Evolutionary conservation across 2,888 invertebrate genomes (phyloP).

Genomic region (Pheosia tremula): DNA sequence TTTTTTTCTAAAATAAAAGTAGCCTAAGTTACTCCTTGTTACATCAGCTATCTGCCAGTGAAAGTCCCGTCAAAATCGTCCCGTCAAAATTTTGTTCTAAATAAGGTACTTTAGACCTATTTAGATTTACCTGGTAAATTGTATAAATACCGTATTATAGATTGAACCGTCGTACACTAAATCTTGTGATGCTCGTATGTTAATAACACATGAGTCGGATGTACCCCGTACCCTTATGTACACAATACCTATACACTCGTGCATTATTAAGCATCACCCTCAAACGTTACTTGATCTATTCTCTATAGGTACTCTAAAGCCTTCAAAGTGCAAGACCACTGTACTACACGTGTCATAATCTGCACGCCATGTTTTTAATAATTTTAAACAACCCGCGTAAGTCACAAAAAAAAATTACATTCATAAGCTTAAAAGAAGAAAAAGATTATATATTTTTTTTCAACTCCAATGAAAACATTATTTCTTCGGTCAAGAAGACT

Average conservation of each 20-base stretch:
- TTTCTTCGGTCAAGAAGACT: too few species aligned
- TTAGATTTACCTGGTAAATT: neutral
- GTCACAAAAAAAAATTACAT: too few species aligned
- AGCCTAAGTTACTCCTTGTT: too few species aligned
- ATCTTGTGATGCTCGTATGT: constrained; percentile 41
- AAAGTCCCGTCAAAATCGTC: too few species aligned
- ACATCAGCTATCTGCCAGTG: too few species aligned
- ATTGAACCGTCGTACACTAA: constrained; percentile 34
- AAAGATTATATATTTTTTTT: too few species aligned
- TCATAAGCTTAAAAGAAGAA: too few species aligned
- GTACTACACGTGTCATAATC: neutral
- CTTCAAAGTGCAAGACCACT: neutral
- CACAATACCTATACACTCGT: constrained; percentile 19
- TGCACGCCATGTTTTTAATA: neutral
- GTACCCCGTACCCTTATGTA: constrained; percentile 19
- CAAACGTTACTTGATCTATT: constrained; percentile 44
- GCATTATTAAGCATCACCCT: constrained; percentile 65
- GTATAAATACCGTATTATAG: constrained; percentile 20
- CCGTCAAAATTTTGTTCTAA: too few species aligned
- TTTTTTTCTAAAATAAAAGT: too few species aligned
- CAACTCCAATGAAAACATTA: too few species aligned
- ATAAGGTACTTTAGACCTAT: too few species aligned
- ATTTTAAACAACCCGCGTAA: too few species aligned
- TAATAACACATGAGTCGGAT: constrained; percentile 66
- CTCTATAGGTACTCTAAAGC: constrained; percentile 7